Evolutionary conservation across 2,888 invertebrate genomes (phyloP).

Genomic region (Eupithecia tripunctaria): DNA sequence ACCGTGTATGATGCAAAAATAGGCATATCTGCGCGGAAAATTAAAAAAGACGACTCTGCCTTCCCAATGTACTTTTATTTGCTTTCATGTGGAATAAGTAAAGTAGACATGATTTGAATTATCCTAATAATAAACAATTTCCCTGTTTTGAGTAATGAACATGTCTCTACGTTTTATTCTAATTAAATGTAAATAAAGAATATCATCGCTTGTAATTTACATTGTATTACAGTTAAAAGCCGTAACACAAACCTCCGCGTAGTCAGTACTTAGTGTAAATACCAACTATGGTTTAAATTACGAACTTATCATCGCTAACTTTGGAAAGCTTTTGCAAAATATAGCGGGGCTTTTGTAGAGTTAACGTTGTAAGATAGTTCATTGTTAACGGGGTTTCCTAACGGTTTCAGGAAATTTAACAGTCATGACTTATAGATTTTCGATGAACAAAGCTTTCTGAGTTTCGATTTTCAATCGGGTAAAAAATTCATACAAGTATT

Average conservation of each 20-base stretch:
- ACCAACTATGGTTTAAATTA: conserved; percentile 22
- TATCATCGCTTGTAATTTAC: not conserved
- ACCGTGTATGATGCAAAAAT: too few relatives aligned
- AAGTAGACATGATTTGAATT: too few relatives aligned
- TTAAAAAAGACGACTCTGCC: too few relatives aligned
- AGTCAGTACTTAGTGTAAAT: conserved; percentile 13
- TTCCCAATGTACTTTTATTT: too few relatives aligned
- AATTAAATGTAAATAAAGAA: not conserved
- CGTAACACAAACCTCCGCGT: conserved; percentile 16
- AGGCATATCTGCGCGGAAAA: too few relatives aligned
- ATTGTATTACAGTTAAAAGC: not conserved
- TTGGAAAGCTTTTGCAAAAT: conserved; percentile 21
- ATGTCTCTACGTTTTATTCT: too few relatives aligned
- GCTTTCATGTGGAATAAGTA: too few relatives aligned
- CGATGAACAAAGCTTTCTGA: not conserved
- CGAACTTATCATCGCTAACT: conserved; percentile 21
- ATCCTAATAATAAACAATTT: too few relatives aligned
- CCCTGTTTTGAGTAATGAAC: too few relatives aligned
- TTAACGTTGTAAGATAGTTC: conserved; percentile 12
- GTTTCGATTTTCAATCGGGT: not conserved
- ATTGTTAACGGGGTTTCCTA: conserved; percentile 3
- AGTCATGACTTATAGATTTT: not conserved
- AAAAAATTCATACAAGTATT: too few relatives aligned
- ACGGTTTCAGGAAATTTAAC: not conserved
- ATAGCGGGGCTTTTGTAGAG: conserved; percentile 1